Base-by-base conservation (phyloP, 2,888 invertebrate genomes). In the Ashinkailepas kermadecensis region DNA sequence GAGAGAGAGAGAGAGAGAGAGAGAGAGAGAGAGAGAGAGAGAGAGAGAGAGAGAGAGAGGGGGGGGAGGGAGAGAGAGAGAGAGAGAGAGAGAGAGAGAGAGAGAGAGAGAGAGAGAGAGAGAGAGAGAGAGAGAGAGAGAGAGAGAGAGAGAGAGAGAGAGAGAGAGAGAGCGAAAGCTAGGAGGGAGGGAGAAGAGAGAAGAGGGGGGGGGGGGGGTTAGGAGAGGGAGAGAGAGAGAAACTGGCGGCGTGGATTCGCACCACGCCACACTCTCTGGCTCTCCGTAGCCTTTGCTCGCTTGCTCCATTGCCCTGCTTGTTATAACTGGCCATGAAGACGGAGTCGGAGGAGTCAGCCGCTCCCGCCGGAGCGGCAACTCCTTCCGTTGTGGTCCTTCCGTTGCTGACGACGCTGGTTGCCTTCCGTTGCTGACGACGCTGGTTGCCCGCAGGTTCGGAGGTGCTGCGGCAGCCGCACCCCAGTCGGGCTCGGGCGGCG, bases 31-130 rank as follows among this genome's bases (percentile, higher is more conserved):
- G 79, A 81, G 79, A 81, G 81, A 59, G 57, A 79, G 25, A 81
- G 81, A 57, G 67, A 74, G 81, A 78, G 64, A 64, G 81, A 81
- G 81, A 64, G 81, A 64, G 81, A 81, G 78, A 81, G 79, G 54
- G 39, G 62, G 78, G 78, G 59, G 78, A 81, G 74, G 62, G 81
- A 78, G 78, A 58, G 81, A 81, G 74, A 74, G 74, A 58, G 74
- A 74, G 81, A 81, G 74, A 74, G 81, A 81, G 74, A 67, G 57
- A 81, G 65, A 74, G 81, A 74, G 81, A 58, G 81, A 81, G 59
- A 78, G 79, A 81, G 79, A 54, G 78, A 58, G 62, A 59, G 81
- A 64, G 81, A 65, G 79, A 54, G 79, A 65, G 74, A 70, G 78
- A 81, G 54, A 64, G 81, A 79, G 81, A 81, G 65, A 81, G 62